Evolutionary conservation across 2,888 invertebrate genomes (phyloP).

Genomic region (Andrena fulva): DNA sequence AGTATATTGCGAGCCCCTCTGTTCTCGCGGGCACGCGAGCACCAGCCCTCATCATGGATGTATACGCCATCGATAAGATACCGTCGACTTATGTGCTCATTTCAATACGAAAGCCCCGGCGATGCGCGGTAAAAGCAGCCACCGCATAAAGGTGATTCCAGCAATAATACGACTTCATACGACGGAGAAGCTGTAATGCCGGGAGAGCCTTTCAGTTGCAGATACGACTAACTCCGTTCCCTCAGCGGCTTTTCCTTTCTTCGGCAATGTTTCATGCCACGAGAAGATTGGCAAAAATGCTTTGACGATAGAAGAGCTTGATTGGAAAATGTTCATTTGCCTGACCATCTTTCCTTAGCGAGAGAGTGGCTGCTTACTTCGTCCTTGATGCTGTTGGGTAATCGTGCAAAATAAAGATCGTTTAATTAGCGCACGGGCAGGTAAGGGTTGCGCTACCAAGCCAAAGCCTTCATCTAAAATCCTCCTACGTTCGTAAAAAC

Average conservation of each 20-base stretch:
- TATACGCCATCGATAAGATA: conserved; percentile 54
- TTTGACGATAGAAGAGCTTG: background rate
- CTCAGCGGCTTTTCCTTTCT: background rate
- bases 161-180: conserved; percentile 29
- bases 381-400: too few species aligned
- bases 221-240: background rate
- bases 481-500: background rate
- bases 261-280: background rate
- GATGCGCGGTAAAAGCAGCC: conserved; percentile 22
- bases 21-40: conserved; percentile 28
- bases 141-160: conserved; percentile 6
- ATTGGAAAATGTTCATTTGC: background rate
- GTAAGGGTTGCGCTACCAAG: too few species aligned
- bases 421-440: too few species aligned
- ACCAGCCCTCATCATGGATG: conserved; percentile 47
- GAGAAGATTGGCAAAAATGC: background rate
- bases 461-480: too few species aligned
- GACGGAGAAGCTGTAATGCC: background rate
- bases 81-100: conserved; percentile 47
- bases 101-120: conserved; percentile 47
- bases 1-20: conserved; percentile 53
- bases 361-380: too few species aligned
- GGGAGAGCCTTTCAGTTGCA: background rate
- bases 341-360: background rate
- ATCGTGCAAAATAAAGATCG: too few species aligned